phyloP scores from a whole-genome alignment of 2,113 vertebrate genomes.

The Anthoscopus minutus region DNA sequence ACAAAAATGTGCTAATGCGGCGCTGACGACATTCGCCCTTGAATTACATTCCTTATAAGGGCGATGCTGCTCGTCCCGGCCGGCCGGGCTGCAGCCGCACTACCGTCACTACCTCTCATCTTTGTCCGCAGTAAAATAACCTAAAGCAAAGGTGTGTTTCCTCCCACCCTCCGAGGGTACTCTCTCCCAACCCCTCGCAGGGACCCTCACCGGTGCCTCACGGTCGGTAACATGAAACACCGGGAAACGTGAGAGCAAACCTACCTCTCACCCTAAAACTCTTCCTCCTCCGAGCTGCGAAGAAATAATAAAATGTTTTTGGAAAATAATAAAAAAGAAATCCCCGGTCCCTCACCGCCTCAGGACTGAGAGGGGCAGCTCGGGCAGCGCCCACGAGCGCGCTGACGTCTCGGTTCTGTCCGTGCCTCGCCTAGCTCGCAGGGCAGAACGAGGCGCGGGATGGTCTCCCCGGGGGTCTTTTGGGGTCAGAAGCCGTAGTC shows the following conservation, averaged over 20 bases:
- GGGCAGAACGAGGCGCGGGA: not conserved
- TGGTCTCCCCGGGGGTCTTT: not conserved
- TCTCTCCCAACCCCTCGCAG: not conserved
- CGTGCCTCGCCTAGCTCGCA: not conserved
- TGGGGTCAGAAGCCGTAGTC: not conserved
- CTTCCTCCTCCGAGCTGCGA: not conserved
- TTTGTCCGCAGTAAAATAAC: not conserved
- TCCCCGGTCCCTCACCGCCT: not conserved
- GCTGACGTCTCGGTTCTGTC: not conserved
- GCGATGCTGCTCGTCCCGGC: not conserved
- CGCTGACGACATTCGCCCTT: not conserved
- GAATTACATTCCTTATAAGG: constrained; percentile 36
- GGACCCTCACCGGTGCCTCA: not conserved
- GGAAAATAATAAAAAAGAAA: rapidly evolving
- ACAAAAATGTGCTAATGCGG: not conserved
- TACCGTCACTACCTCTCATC: not conserved
- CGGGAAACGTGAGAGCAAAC: not conserved
- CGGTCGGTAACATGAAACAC: not conserved
- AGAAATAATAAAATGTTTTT: not conserved
- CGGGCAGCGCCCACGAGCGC: not conserved
- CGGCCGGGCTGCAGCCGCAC: not conserved
- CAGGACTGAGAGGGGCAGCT: too few relatives aligned
- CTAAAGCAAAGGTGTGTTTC: not conserved
- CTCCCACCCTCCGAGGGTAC: not conserved
- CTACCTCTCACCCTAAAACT: not conserved